Percentiles rank a stretch among this genome's conserved stretches.
Conservation (phyloP, 2,888 invertebrate genomes). For the Aleiodes alternator region DNA sequence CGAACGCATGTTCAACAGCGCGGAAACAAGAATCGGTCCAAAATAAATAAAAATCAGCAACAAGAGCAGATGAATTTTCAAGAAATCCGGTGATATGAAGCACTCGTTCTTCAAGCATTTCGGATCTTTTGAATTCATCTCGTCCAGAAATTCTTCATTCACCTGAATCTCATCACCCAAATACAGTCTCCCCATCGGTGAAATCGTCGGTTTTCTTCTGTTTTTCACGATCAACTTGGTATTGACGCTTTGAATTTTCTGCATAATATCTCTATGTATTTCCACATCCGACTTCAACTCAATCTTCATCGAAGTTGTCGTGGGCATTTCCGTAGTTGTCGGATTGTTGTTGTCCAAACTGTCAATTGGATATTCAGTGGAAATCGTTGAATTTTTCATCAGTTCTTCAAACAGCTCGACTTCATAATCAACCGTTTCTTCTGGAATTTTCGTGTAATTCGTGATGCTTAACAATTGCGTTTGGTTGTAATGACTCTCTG, state of each 20-base stretch:
- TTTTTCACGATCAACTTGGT: slow-evolving; percentile 43
- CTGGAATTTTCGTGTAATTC: background rate
- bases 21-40: slow-evolving; percentile 61
- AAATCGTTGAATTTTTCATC: slow-evolving; percentile 41
- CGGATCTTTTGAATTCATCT: slow-evolving; percentile 14
- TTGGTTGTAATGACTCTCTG: slow-evolving; percentile 39
- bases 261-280: slow-evolving; percentile 63
- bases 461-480: slow-evolving; percentile 29
- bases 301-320: background rate
- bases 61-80: slow-evolving; percentile 66
- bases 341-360: background rate
- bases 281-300: slow-evolving; percentile 51
- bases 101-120: slow-evolving; percentile 58
- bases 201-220: slow-evolving; percentile 7
- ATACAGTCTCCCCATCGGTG: background rate
- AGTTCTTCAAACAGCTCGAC: slow-evolving; percentile 51
- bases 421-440: slow-evolving; percentile 41
- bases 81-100: slow-evolving; percentile 62
- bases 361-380: background rate
- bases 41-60: slow-evolving; percentile 66
- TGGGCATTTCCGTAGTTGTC: slow-evolving; percentile 5
- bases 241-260: slow-evolving; percentile 59
- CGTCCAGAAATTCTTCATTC: slow-evolving; percentile 14
- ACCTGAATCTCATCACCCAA: slow-evolving; percentile 34
- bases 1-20: slow-evolving; percentile 54